These are phyloP conservation scores for Sylvilagus floridanus DNA, from an alignment of 2,797 vertebrate genomes.

Conservation along the genomic window DNA sequence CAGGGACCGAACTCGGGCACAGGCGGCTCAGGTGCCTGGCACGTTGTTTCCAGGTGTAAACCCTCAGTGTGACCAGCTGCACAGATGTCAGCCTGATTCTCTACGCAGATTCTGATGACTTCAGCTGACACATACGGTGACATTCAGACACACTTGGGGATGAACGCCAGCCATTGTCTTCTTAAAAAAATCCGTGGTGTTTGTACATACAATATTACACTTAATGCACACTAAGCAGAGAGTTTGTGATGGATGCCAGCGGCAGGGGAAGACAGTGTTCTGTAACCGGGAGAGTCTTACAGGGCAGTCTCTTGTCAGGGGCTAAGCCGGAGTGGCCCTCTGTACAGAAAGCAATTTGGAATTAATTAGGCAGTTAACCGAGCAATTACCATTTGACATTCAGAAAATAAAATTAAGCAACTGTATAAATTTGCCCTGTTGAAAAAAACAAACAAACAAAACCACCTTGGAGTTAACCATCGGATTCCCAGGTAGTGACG, in stretches of 20 bases:
- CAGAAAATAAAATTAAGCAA: constrained; percentile 60
- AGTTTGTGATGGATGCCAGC: constrained; percentile 52
- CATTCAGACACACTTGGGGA: neutral
- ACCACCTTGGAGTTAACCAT: neutral
- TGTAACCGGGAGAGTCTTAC: neutral
- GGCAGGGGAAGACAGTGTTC: neutral
- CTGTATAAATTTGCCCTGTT: neutral
- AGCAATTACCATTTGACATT: neutral
- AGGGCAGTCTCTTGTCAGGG: neutral
- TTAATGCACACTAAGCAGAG: constrained; percentile 58
- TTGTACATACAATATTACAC: neutral
- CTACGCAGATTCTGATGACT: too few relatives aligned
- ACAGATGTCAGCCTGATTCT: too few relatives aligned
- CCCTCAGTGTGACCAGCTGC: too few relatives aligned
- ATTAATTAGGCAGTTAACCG: constrained; percentile 29
- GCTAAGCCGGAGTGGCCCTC: neutral
- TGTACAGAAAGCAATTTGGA: neutral
- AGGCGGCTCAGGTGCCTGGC: too few relatives aligned
- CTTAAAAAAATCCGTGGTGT: neutral
- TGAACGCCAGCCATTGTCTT: neutral
- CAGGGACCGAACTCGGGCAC: too few relatives aligned
- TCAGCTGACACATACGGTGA: too few relatives aligned
- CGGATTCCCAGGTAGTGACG: neutral
- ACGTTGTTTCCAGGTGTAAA: too few relatives aligned
- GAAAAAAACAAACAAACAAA: too few relatives aligned